Conservation (phyloP, 2,888 invertebrate species). For the Oligia latruncula region DNA sequence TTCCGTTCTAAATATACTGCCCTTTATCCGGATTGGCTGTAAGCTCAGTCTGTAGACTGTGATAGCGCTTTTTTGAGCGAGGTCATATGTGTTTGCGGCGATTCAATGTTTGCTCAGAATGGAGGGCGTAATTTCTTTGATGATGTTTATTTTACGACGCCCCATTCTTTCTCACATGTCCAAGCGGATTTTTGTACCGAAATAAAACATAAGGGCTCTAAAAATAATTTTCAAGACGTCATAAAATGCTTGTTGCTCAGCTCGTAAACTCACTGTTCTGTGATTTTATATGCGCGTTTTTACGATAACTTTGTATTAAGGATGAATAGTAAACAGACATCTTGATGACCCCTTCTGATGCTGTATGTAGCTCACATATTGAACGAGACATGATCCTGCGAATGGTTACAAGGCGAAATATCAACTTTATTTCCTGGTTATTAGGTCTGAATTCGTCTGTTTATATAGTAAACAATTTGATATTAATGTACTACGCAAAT, state of each 20-base stretch:
- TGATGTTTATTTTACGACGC: constrained; percentile 60
- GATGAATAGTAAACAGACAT: constrained; percentile 48
- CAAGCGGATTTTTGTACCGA: constrained; percentile 38
- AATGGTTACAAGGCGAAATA: constrained; percentile 18
- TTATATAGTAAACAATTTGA: constrained; percentile 38
- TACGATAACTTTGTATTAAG: constrained; percentile 41
- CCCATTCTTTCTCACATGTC: constrained; percentile 32
- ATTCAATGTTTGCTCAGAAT: constrained; percentile 58
- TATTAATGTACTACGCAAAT: constrained; percentile 68
- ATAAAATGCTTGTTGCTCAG: constrained; percentile 42
- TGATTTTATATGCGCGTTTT: constrained; percentile 43
- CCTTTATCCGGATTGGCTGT: constrained; percentile 19
- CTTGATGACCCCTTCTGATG: constrained; percentile 49
- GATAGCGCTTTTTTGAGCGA: constrained; percentile 55
- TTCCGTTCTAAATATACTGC: constrained; percentile 18
- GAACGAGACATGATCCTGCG: constrained; percentile 21
- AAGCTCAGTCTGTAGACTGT: constrained; percentile 11
- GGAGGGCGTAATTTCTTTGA: constrained; percentile 50
- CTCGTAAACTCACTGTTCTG: constrained; percentile 42
- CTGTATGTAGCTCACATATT: constrained; percentile 42
- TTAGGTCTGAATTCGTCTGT: constrained; percentile 44
- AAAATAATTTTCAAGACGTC: constrained; percentile 25
- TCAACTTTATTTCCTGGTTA: constrained; percentile 22
- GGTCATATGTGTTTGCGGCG: constrained; percentile 48
- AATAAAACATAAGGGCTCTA: constrained; percentile 42